Percentiles rank a stretch among this genome's conserved stretches.
Conservation (phyloP, 2,113 vertebrate species). For the Tamias sibiricus region DNA sequence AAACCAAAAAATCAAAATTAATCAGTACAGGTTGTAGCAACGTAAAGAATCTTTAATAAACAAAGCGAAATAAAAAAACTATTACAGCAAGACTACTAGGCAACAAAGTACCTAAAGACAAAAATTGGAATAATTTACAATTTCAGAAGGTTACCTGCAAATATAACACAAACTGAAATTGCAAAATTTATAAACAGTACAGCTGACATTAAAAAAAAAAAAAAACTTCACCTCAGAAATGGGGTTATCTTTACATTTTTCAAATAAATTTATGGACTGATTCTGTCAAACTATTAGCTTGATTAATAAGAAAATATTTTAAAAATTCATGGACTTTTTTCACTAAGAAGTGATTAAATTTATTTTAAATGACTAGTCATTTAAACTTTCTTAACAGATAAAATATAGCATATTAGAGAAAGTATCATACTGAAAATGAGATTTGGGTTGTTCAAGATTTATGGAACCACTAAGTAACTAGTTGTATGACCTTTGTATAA, state of each 20-base stretch:
- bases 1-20: constrained; percentile 89
- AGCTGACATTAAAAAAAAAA: constrained; percentile 51
- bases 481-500: neutral
- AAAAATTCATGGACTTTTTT: constrained; percentile 34
- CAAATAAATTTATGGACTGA: constrained; percentile 28
- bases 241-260: constrained; percentile 69
- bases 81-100: constrained; percentile 77
- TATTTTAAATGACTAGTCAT: constrained; percentile 41
- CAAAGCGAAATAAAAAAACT: neutral
- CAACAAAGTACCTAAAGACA: constrained; percentile 65
- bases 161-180: constrained; percentile 68
- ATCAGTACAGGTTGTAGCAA: constrained; percentile 87
- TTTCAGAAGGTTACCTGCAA: constrained; percentile 57
- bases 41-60: constrained; percentile 82
- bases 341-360: constrained; percentile 1
- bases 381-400: constrained; percentile 48
- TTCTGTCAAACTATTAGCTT: constrained; percentile 25
- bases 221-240: constrained; percentile 4
- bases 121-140: constrained; percentile 59
- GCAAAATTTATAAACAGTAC: constrained; percentile 50
- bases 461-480: neutral
- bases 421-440: neutral
- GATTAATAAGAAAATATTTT: constrained; percentile 38
- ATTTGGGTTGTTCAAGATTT: neutral
- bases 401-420: constrained; percentile 9